Conservation (phyloP, 2,113 vertebrate genomes). For the Malurus alboscapulatus region DNA sequence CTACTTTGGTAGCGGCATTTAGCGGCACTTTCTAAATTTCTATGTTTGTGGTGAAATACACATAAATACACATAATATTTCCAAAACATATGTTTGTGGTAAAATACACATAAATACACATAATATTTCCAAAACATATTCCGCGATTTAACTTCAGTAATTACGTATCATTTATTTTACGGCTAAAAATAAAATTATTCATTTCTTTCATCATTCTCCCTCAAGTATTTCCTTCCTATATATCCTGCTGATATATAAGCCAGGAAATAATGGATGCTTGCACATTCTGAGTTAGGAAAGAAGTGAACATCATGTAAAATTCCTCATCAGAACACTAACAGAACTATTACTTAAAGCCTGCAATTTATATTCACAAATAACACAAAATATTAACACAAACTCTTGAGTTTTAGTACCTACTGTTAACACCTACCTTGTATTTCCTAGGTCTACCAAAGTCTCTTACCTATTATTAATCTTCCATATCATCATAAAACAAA, state of each 20-base stretch:
- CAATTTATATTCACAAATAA: background rate
- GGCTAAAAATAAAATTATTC: background rate
- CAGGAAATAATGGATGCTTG: background rate
- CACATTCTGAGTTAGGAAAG: background rate
- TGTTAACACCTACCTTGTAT: background rate
- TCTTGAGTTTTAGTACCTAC: too few species aligned
- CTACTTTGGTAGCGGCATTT: background rate
- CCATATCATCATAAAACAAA: background rate
- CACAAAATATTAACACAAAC: background rate
- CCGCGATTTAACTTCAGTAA: background rate
- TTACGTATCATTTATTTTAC: background rate
- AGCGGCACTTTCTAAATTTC: background rate
- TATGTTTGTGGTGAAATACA: too few species aligned
- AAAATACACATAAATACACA: too few species aligned
- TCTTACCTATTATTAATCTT: background rate
- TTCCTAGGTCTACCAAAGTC: background rate
- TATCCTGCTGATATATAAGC: background rate
- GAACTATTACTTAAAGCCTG: background rate
- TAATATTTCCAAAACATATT: too few species aligned
- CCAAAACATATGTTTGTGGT: too few species aligned
- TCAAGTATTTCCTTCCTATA: background rate
- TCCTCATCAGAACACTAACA: background rate
- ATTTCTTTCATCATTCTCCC: background rate
- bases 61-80: too few species aligned
- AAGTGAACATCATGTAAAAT: background rate